phyloP scores from a whole-genome alignment of 92 coral and sea anemone genomes.

The Zoanthus sociatus region DNA sequence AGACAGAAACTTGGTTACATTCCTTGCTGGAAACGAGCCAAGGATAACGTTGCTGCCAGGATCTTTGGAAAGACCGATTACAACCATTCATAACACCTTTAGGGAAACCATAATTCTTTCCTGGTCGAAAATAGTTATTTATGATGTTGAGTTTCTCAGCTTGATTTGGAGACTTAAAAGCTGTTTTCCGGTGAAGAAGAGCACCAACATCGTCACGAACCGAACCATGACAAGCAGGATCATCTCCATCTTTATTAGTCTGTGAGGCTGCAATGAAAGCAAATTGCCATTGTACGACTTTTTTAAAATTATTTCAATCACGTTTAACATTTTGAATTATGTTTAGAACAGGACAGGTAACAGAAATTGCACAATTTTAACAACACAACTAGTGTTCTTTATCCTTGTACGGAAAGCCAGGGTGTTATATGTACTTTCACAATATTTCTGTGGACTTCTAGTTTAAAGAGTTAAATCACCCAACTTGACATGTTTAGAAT shows the following conservation, averaged over 20 bases:
- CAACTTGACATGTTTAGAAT: constrained; percentile 55
- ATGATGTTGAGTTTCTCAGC: constrained; percentile 48
- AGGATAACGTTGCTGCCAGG: constrained; percentile 53
- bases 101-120: constrained; percentile 43
- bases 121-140: constrained; percentile 53
- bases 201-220: constrained; percentile 51
- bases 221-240: neutral
- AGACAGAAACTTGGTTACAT: constrained; percentile 62
- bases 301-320: neutral
- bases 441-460: constrained; percentile 46
- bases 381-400: constrained; percentile 46
- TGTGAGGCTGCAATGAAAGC: constrained; percentile 46
- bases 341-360: constrained; percentile 25
- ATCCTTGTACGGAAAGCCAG: constrained; percentile 55
- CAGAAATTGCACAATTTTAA: constrained; percentile 45
- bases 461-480: constrained; percentile 44
- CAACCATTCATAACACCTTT: constrained; percentile 60
- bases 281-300: constrained; percentile 29
- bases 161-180: constrained; percentile 22
- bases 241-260: constrained; percentile 19
- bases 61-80: constrained; percentile 48
- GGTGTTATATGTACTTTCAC: constrained; percentile 27
- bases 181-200: neutral
- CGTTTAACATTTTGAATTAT: constrained; percentile 33
- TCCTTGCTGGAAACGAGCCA: constrained; percentile 60